Conservation (phyloP, 2,888 invertebrate species). For the Hypselothyrea guttata region DNA sequence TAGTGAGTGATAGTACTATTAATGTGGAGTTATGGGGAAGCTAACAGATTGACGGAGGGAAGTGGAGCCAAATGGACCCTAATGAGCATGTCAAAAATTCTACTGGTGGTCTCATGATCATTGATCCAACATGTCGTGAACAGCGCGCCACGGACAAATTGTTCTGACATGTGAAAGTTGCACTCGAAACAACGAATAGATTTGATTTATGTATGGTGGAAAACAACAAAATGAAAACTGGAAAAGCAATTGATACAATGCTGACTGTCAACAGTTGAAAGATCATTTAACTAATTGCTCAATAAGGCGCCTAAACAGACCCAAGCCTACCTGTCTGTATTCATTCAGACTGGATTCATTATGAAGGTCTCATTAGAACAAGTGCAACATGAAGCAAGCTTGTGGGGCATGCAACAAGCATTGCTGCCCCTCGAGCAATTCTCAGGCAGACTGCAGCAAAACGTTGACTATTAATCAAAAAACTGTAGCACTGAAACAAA, state of each 20-base stretch:
- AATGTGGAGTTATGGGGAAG: neutral
- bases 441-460: conserved; percentile 39
- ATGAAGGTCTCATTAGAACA: conserved; percentile 59
- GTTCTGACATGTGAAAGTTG: conserved; percentile 60
- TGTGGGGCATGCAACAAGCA: too few relatives aligned
- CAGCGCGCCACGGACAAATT: conserved; percentile 59
- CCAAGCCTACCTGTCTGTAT: conserved; percentile 7
- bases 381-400: conserved; percentile 60
- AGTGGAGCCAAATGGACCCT: conserved; percentile 11
- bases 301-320: conserved; percentile 44
- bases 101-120: conserved; percentile 54
- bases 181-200: conserved; percentile 22
- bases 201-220: conserved; percentile 54
- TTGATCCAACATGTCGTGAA: conserved; percentile 20
- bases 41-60: neutral
- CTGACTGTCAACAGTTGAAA: conserved; percentile 69
- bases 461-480: conserved; percentile 66
- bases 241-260: conserved; percentile 37
- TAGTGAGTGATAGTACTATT: conserved; percentile 13
- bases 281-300: conserved; percentile 68
- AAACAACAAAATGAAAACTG: neutral
- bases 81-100: conserved; percentile 76
- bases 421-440: conserved; percentile 39
- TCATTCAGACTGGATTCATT: conserved; percentile 20
- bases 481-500: conserved; percentile 50